Base-by-base conservation (phyloP, 2,797 vertebrate genomes). In the Lycodopsis pacificus region DNA sequence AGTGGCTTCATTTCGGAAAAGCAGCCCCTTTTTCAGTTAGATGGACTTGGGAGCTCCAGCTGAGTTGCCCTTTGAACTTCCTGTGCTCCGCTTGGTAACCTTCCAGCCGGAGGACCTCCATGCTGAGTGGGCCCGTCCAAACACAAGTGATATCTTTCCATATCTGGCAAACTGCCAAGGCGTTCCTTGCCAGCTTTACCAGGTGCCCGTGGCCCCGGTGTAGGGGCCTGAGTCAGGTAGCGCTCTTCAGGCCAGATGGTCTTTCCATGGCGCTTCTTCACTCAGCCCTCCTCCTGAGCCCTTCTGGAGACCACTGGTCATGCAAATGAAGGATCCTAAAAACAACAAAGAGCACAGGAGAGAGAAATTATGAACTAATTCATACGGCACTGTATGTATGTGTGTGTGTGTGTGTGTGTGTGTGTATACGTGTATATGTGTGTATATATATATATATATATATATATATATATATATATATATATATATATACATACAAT, bases 201-300 rank as follows among this genome's bases (percentile, higher is more conserved):
- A 90, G 89, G 89, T 88, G 92, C 90, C 85, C 4, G 70, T 80
- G 74, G 86, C 77, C 83, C 63, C 2, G 30, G 78, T 83, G 82
- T 81, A 76, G 82, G 80, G 74, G 82, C 81, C 76, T 14, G 77
- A 78, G 79, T 90, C 90, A 93, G 93, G 93, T 92, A 93, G 54
- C 69, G 78, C 73, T 84, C 73, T 79, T 83, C 82, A 32, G 86
- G 89, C 89, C 95, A 95, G 94, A 94, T 95, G 94, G 93, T 88
- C 70, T 61, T 77, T 89, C 81, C 77, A 78, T 78, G 84, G 87
- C 80, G 80, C 80, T 80, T 79, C 83, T 87, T 86, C 80, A 82
- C 73, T 80, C 85, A 79, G 58, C 57, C 86, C 84, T 59, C 83
- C 82, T 40, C 56, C 74, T 14, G 69, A 76, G 82, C 30, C 86